Evolutionary conservation across 1,140 invertebrate genomes (phyloP), one percentile per base, ranked within the genome.

Genomic region (Vanessa atalanta): DNA sequence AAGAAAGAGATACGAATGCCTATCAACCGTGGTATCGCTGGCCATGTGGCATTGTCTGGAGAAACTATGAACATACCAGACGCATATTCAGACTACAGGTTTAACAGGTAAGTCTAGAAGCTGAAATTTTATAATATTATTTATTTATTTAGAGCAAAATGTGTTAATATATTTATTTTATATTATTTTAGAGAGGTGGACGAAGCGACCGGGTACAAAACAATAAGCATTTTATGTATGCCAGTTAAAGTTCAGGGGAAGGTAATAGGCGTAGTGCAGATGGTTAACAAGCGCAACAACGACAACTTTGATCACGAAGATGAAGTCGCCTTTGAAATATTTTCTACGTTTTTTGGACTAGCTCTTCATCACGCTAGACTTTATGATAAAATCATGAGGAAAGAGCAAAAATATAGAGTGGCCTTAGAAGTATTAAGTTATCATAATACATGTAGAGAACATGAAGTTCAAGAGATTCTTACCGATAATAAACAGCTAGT

Each of bases 181-280:
- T 47, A 47, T 64, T n/a, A 63, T 86, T 83, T 13, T 69, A 92
- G 95, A 23, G 94, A 95, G 20, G 94, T 97, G 0, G 97, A 97
- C 87, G 95, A 96, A 82, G 83, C 95, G 16, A 97, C 96, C 11
- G 96, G 96, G 9, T 97, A 97, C 83, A 94, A 93, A 75, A 97
- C 96, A 6, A 94, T 94, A 78, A 95, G 95, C 14, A 97, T 98
- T 51, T 93, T 98, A 0, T 97, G 97, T 85, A 97, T 98, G 97
- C 97, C 97, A 0, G 96, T 98, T 63, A 95, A 96, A 85, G 97
- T 97, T 63, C 91, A 96, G 73, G 95, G 95, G 16, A 94, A 93
- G 76, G 94, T 97, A 12, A 96, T 97, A 65, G 97, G 97, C 11
- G 97, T 98, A 2, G 96, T 98, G 5, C 97, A 98, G 92, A 97